Evolutionary conservation across 2,888 invertebrate genomes (phyloP).

Genomic region (Tipula vernalis): DNA sequence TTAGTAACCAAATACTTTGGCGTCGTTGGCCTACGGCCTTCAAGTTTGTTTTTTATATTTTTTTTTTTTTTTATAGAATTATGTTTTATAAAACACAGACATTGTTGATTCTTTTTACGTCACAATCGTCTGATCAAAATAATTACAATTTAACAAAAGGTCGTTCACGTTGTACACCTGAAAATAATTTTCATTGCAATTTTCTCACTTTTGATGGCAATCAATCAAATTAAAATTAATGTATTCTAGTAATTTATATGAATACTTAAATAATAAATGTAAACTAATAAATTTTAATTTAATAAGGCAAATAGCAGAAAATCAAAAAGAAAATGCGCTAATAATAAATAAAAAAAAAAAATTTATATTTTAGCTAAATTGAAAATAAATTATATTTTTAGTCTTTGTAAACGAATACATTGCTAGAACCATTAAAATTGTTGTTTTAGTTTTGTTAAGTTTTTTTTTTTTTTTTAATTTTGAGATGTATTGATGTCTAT

Average conservation of each 20-base stretch:
- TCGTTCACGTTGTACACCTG: not conserved
- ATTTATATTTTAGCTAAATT: not conserved
- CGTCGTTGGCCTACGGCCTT: not conserved
- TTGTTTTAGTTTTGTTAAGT: not conserved
- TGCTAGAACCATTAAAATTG: not conserved
- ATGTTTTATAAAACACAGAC: not conserved
- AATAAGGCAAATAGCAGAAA: not conserved
- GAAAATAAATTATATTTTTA: not conserved
- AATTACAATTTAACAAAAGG: not conserved
- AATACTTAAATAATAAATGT: not conserved
- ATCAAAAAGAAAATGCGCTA: not conserved
- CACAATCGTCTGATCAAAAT: not conserved
- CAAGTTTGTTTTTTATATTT: not conserved
- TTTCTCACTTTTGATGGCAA: not conserved
- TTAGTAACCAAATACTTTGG: not conserved
- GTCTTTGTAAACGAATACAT: not conserved
- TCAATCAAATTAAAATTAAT: not conserved
- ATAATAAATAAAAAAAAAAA: not conserved
- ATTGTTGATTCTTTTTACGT: not conserved
- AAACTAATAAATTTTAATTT: not conserved
- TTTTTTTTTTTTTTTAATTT: not conserved
- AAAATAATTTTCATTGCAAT: not conserved
- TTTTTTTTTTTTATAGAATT: not conserved
- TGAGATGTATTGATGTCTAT: not conserved
- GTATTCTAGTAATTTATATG: not conserved